phyloP scores from a whole-genome alignment of 2,888 invertebrate species.

The Xanthorhoe spadicearia region DNA sequence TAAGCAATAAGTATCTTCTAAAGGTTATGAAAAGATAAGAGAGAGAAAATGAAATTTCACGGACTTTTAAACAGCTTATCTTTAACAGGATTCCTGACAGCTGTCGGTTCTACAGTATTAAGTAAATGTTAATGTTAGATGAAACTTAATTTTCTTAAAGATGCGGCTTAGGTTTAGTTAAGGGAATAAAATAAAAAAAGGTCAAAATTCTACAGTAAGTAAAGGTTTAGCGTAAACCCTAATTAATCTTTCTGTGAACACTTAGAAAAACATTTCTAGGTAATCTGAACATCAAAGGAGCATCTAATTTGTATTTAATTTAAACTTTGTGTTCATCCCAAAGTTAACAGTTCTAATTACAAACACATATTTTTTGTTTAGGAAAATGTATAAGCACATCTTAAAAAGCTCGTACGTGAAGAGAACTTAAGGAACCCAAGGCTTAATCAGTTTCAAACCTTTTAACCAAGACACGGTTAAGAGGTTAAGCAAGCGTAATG shows the following conservation, averaged over 20 bases:
- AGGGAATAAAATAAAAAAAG: not conserved
- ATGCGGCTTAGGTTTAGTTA: not conserved
- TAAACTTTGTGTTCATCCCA: no score
- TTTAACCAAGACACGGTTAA: no score
- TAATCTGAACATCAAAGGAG: not conserved
- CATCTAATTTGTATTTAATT: no score
- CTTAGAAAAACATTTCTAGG: not conserved
- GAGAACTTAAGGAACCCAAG: no score
- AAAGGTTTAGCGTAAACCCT: not conserved
- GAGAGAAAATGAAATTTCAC: constrained; percentile 35
- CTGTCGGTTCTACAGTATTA: constrained; percentile 1
- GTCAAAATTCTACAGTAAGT: not conserved
- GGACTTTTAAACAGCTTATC: constrained; percentile 23
- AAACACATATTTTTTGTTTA: no score
- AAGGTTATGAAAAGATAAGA: constrained; percentile 31
- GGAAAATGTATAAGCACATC: no score
- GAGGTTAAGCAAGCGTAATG: no score
- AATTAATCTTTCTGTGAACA: not conserved
- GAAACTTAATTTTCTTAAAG: not conserved
- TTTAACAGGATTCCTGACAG: constrained; percentile 1
- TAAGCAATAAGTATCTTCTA: constrained; percentile 44
- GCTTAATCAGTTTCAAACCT: no score
- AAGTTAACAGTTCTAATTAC: no score
- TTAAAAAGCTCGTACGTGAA: no score
- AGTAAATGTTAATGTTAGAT: not conserved